Conservation (phyloP, 1,140 invertebrate genomes). For the Drosophila kanapiae region DNA sequence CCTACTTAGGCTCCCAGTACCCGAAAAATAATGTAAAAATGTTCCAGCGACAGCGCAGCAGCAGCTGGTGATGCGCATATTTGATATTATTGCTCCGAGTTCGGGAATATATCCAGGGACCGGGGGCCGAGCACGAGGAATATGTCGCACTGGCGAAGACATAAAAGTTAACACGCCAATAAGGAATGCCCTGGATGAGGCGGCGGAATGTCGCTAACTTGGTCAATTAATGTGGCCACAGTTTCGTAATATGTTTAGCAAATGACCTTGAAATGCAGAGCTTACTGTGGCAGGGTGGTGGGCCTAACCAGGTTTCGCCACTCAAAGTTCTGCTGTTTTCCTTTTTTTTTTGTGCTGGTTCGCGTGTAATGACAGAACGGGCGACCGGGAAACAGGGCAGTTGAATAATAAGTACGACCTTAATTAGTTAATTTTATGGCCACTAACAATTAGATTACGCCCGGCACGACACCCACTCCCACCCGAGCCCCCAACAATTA, state of each 20-base stretch:
- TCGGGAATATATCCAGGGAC: neutral
- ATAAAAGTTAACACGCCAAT: constrained; percentile 74
- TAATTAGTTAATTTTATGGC: constrained; percentile 84
- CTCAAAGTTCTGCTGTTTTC: constrained; percentile 7
- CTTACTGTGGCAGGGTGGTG: neutral
- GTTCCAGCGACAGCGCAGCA: constrained; percentile 61
- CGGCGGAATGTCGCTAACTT: constrained; percentile 32
- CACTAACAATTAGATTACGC: constrained; percentile 80
- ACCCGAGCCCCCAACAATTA: constrained; percentile 27
- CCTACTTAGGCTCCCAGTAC: constrained; percentile 61
- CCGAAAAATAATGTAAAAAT: constrained; percentile 58
- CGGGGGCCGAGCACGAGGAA: neutral
- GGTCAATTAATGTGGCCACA: constrained; percentile 49
- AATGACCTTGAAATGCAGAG: constrained; percentile 38
- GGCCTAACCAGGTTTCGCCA: constrained; percentile 22
- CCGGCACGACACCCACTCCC: constrained; percentile 62
- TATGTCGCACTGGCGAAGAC: constrained; percentile 50
- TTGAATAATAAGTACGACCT: constrained; percentile 80
- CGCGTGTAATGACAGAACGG: constrained; percentile 56
- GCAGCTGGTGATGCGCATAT: constrained; percentile 78
- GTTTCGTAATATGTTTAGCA: constrained; percentile 18
- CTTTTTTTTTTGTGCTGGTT: constrained; percentile 20
- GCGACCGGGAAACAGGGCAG: constrained; percentile 25
- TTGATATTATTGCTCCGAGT: constrained; percentile 68
- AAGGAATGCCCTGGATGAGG: constrained; percentile 47